Evolutionary conservation across 2,888 invertebrate genomes (phyloP), one percentile per base, ranked within the genome.

Genomic region (Caenorhabditis zanzibari): DNA sequence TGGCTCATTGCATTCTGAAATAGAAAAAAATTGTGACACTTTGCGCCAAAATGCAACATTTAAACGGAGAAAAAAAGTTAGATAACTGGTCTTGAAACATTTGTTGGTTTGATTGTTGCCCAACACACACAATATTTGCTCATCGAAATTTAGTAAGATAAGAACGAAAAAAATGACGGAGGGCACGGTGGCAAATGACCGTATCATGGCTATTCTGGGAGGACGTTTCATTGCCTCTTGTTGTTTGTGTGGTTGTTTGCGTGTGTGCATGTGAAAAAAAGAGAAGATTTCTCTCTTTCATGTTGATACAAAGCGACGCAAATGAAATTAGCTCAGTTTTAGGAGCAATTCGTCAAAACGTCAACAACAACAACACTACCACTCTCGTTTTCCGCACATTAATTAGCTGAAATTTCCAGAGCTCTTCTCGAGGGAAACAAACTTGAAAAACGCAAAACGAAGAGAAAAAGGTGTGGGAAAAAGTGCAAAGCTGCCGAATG

Each of bases 291-390:
- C 26, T 24, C 68, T 14, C 28, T 59, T 54, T 35, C 75, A 19
- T 35, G 68, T 26, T 41, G 75, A 44, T 38, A 41, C 68, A 75
- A 58, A 24, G 16, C 35, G 7, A 24, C 38, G 58, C 68, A 63
- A 59, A 77, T 77, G 16, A 54, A 76, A 77, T 77, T 77, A 77
- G 77, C 77, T 69, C 61, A 61, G 77, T 77, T 77, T 69, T 61
- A 77, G 69, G 32, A 47, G 61, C 61, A 61, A 52, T 69, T 75
- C 38, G 63, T 63, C 63, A 63, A 63, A 52, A 61, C 38, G 32
- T 52, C 38, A 58, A 44, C 54, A 75, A 58, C 56, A 47, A 56
- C 35, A 58, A 44, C 54, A 75, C 44, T 47, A 47, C 41, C 35
- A 44, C 58, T 58, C 26, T 54, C 54, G n/a, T 26, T 47, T 49